Conservation (phyloP, 2,797 vertebrate species). For the Myoxocephalus aenaeus region DNA sequence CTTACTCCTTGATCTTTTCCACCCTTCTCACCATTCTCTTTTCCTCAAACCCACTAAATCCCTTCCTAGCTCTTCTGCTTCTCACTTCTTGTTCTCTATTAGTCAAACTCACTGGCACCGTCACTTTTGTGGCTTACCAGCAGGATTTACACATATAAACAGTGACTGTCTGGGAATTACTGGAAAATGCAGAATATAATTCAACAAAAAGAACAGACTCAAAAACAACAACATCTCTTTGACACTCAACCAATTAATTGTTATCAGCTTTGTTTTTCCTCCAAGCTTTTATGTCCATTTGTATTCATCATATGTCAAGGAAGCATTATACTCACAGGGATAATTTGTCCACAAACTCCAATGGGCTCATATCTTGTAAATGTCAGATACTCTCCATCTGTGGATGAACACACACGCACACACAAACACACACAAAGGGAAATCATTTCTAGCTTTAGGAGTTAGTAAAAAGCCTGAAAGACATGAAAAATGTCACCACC, state of each 20-base stretch:
- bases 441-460: slow-evolving; percentile 28
- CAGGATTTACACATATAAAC: slow-evolving; percentile 71
- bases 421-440: slow-evolving; percentile 38
- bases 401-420: slow-evolving; percentile 43
- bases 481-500: slow-evolving; percentile 57
- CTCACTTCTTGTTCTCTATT: slow-evolving; percentile 62
- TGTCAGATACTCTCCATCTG: slow-evolving; percentile 98
- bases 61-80: slow-evolving; percentile 47
- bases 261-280: slow-evolving; percentile 37
- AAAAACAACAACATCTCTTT: slow-evolving; percentile 38
- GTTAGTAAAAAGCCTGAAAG: slow-evolving; percentile 40
- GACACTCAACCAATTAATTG: slow-evolving; percentile 20
- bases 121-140: slow-evolving; percentile 54
- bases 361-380: slow-evolving; percentile 98
- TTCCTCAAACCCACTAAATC: slow-evolving; percentile 51
- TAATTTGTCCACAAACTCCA: slow-evolving; percentile 99
- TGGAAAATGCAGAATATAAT: slow-evolving; percentile 76
- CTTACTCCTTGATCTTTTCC: slow-evolving; percentile 72
- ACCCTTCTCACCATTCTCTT: slow-evolving; percentile 69
- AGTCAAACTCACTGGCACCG: slow-evolving; percentile 58
- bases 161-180: slow-evolving; percentile 73
- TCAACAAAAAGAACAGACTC: slow-evolving; percentile 80
- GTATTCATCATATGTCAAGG: slow-evolving; percentile 47
- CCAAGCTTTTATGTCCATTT: slow-evolving; percentile 33
- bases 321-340: slow-evolving; percentile 94